Base-by-base conservation (phyloP, 2,888 invertebrate species). In the Elysia crispata region DNA sequence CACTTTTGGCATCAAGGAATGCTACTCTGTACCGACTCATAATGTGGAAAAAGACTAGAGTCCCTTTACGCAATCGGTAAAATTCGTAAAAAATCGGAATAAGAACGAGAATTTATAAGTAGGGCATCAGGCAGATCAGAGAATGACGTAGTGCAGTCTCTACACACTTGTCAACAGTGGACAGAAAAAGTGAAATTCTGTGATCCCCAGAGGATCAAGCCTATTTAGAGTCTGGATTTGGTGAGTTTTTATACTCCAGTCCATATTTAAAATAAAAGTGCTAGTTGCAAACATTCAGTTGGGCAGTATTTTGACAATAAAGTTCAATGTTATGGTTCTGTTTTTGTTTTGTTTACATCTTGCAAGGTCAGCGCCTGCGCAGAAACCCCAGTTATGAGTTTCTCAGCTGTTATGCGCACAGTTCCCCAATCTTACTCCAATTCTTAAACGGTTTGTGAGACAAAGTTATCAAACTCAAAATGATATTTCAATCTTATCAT, bases 331-430 rank as follows among this genome's bases (percentile, higher is more conserved):
- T 76, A 41, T 54, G 72, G 70, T n/a, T 18, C 28, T 70, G 80
- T 76, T 77, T 73, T 64, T 77, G 81, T 79, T 83, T 83, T 83
- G 83, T 83, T 83, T 83, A 83, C 83, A 83, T 80, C 83, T 33
- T 79, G 76, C 81, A 80, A 83, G 81, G 76, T 80, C 79, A 78
- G 83, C 83, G 80, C 81, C 33, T 73, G 83, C 80, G 83, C 83
- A 81, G 79, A 80, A 49, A 31, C 66, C 67, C 57, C 30, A 30
- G 30, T 64, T 41, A 50, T 64, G 76, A n/a, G 30, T 66, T 31
- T 76, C 76, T 76, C 80, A 80, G 80, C 80, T 80, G 80, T 80
- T 80, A 31, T 30, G 31, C 64, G 62, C 77, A 76, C 80, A 73
- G 75, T 41, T 28, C 62, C 50, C 31, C 54, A 31, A 50, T 76